A percentile compares a stretch with the other conserved stretches of the same genome.
These are phyloP conservation scores for Macroglossus sobrinus DNA, from an alignment of 2,113 vertebrate species.

Conservation along the genomic window DNA sequence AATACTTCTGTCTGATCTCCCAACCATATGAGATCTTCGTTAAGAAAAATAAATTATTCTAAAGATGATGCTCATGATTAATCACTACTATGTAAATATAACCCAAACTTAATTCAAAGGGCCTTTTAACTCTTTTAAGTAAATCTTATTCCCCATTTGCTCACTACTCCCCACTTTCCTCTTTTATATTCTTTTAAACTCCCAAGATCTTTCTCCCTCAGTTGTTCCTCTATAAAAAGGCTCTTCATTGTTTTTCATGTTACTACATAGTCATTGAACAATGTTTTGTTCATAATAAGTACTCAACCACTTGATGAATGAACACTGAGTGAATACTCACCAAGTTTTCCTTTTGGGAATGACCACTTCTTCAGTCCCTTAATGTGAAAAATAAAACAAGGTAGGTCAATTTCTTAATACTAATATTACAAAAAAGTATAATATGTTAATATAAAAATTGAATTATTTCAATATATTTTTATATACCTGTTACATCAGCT, in stretches of 20 bases:
- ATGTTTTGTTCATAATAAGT: neutral
- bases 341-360: conserved; percentile 94
- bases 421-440: neutral
- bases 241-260: neutral
- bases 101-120: neutral
- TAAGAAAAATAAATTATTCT: neutral
- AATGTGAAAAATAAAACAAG: conserved; percentile 39
- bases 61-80: neutral
- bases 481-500: conserved; percentile 81
- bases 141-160: neutral
- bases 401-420: neutral
- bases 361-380: conserved; percentile 81
- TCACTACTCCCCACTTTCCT: neutral
- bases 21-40: neutral
- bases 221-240: neutral
- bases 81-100: neutral
- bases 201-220: neutral
- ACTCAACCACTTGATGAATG: neutral
- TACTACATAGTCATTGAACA: neutral
- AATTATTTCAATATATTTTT: neutral
- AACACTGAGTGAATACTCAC: conserved; percentile 79
- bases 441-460: neutral
- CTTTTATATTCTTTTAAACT: neutral
- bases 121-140: neutral
- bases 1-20: neutral